phyloP scores from a whole-genome alignment of 2,113 vertebrate genomes.

The Tragelaphus buxtoni region DNA sequence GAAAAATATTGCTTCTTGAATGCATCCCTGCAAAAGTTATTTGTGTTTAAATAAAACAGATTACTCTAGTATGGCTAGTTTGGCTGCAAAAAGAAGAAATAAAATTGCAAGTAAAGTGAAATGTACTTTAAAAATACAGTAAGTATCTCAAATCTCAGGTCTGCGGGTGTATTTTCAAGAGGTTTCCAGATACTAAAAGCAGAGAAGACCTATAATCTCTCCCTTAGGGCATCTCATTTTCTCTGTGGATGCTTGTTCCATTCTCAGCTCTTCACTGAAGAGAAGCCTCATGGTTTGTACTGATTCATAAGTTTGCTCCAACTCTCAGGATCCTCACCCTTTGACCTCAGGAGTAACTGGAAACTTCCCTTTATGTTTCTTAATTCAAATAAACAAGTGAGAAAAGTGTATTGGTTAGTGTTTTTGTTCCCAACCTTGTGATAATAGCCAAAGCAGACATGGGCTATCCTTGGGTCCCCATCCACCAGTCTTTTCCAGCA shows the following conservation, averaged over 20 bases:
- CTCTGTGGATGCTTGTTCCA: background rate
- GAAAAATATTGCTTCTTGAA: constrained; percentile 17
- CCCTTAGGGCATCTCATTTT: background rate
- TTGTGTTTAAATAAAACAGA: background rate
- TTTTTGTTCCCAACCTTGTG: background rate
- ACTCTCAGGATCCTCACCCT: background rate
- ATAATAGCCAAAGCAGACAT: background rate
- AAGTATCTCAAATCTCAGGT: background rate
- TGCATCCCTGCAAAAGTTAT: background rate
- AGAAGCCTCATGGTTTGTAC: background rate
- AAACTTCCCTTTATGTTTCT: constrained; percentile 2
- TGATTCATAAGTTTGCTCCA: background rate
- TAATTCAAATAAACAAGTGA: constrained; percentile 39
- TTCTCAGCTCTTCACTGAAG: background rate
- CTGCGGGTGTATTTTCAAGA: constrained; percentile 1
- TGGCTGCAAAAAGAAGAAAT: background rate
- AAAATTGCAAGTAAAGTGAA: constrained; percentile 15
- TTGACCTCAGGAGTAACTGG: background rate
- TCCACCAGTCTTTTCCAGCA: background rate
- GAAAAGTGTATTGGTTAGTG: background rate
- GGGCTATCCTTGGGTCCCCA: background rate
- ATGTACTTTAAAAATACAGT: background rate
- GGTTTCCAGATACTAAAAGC: constrained; percentile 6
- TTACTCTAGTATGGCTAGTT: background rate
- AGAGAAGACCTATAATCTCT: background rate